Evolutionary conservation across 2,113 vertebrate genomes (phyloP), one percentile per base, ranked within the genome.

Genomic region (Rhodinocichla rosea): DNA sequence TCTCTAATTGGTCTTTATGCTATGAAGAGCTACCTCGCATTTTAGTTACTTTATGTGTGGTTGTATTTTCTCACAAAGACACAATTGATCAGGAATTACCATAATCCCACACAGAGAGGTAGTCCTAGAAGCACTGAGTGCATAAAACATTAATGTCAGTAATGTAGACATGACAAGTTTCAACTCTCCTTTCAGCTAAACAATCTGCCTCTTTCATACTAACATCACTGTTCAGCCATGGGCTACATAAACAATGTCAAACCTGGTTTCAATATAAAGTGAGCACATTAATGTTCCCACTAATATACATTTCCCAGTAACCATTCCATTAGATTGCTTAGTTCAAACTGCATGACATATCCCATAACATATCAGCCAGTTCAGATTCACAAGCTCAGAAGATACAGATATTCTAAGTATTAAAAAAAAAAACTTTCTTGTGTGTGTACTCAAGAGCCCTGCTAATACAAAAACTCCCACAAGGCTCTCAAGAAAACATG

Each of bases 161-260:
- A 90, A 83, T 53, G 83, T 69, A 92, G 88, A 86, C 76, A 82
- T 57, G 88, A 96, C 90, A 95, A 92, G 88, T 95, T 94, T 95
- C 80, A 93, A 81, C 71, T 73, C 83, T 95, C 77, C 62, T 94
- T 92, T 92, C 80, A 89, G 88, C 76, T 95, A 95, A 95, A 95
- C 92, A 94, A 95, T 96, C 92, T 86, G 85, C 92, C 88, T 95
- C 93, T 93, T 92, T 96, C 94, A 92, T 92, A 84, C 93, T 83
- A 93, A 89, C 88, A 94, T 74, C 94, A 93, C 63, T 1, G 1
- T 78, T 93, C 92, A 87, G 90, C 85, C 88, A 92, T 67, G 64
- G 83, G 94, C 95, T 96, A 93, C 83, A 93, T 95, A 97, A 96
- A 95, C 96, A 96, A 64, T 95, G 93, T 89, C 94, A 97, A 96